Percentiles rank a stretch among this genome's conserved stretches.
Evolutionary conservation across 2,113 vertebrate species (phyloP).

Genomic region (Pseudopipra pipra): DNA sequence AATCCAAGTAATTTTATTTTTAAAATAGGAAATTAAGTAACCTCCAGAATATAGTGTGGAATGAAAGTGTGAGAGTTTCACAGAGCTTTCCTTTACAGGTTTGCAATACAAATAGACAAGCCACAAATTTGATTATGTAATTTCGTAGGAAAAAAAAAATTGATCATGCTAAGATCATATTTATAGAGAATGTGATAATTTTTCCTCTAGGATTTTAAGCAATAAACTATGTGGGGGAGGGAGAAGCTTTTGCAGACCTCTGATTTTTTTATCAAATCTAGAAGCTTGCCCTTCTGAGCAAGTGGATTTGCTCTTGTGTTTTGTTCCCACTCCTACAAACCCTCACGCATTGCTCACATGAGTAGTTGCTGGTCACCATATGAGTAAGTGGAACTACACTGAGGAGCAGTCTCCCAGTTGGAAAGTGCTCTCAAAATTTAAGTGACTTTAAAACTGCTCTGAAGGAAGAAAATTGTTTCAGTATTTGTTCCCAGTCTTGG

Average conservation of each 20-base stretch:
- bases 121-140: not conserved
- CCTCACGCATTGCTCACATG: not conserved
- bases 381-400: not conserved
- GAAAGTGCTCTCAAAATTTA: not conserved
- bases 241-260: not conserved
- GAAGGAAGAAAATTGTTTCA: not conserved
- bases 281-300: not conserved
- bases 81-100: not conserved
- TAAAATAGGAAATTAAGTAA: conserved; percentile 25
- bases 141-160: not conserved
- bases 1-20: not conserved
- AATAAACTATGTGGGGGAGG: not conserved
- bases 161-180: not conserved
- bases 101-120: conserved; percentile 35
- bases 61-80: not conserved
- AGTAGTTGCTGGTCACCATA: not conserved
- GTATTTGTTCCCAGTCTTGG: not conserved
- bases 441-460: not conserved
- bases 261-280: not conserved
- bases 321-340: not conserved
- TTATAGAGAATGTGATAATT: not conserved
- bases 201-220: not conserved
- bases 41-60: not conserved
- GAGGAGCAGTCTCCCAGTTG: not conserved
- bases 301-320: not conserved